Percentiles rank a stretch among this genome's conserved stretches.
Evolutionary conservation across 2,888 invertebrate genomes (phyloP).

Genomic region (Emesis castigata): DNA sequence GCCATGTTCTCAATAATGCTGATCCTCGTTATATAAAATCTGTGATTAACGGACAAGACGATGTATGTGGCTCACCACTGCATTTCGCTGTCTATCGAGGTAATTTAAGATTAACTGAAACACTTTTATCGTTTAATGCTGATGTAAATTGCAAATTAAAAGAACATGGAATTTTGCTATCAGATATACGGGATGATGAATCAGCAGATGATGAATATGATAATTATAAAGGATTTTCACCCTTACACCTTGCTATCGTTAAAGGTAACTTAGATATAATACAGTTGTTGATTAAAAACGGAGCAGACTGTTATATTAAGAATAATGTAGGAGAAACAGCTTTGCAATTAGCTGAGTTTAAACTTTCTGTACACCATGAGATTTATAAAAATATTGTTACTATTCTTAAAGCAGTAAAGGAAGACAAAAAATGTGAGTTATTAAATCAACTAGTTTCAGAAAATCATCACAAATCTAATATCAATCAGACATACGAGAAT

Average conservation of each 20-base stretch:
- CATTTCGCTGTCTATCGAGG: conserved; percentile 12
- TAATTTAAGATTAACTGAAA: not conserved
- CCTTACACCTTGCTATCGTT: not conserved
- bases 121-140: not conserved
- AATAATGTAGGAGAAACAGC: not conserved
- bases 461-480: not conserved
- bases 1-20: not conserved
- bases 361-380: not conserved
- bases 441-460: not conserved
- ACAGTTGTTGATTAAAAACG: not conserved
- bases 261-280: not conserved
- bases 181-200: not conserved
- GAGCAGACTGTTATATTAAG: not conserved
- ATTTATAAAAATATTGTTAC: not conserved
- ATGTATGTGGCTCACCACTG: conserved; percentile 3
- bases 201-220: not conserved
- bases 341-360: not conserved
- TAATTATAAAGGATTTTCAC: not conserved
- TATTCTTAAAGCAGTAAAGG: not conserved
- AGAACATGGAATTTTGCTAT: not conserved
- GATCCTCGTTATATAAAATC: conserved; percentile 6
- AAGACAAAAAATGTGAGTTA: not conserved
- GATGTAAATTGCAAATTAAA: conserved; percentile 2
- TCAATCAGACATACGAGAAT: not conserved
- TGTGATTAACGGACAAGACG: conserved; percentile 12